Percentiles rank a stretch among this genome's conserved stretches.
Conservation (phyloP, 2,888 invertebrate genomes). For the Endomychus coccineus region DNA sequence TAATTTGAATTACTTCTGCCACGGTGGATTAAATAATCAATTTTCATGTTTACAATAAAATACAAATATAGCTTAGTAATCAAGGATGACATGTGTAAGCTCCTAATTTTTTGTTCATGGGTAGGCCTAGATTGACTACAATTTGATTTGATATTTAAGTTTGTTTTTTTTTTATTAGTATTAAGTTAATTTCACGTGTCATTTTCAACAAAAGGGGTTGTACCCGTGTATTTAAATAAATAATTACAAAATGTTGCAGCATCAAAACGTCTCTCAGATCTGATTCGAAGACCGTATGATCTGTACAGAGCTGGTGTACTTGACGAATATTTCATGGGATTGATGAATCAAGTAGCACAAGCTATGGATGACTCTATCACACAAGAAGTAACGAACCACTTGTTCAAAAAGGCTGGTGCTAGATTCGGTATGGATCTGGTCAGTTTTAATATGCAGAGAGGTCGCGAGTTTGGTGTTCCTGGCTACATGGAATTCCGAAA, state of each 20-base stretch:
- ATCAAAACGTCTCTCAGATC: slow-evolving; percentile 78
- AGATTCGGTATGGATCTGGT: slow-evolving; percentile 84
- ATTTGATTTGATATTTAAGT: no score
- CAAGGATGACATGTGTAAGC: no score
- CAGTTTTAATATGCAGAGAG: slow-evolving; percentile 89
- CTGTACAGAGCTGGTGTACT: slow-evolving; percentile 83
- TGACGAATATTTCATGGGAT: slow-evolving; percentile 87
- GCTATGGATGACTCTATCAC: slow-evolving; percentile 94
- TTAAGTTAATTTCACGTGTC: no score
- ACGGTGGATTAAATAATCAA: no score
- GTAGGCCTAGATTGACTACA: no score
- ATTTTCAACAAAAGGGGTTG: no score
- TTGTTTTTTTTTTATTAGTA: no score
- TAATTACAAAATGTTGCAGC: slow-evolving; percentile 55
- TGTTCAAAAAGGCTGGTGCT: slow-evolving; percentile 72
- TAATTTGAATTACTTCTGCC: no score
- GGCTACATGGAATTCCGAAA: slow-evolving; percentile 91
- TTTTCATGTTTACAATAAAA: no score
- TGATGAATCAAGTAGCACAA: slow-evolving; percentile 90
- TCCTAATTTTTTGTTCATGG: no score
- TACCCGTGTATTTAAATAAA: no score
- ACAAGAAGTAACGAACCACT: slow-evolving; percentile 81
- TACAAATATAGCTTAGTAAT: no score
- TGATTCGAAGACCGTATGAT: slow-evolving; percentile 84
- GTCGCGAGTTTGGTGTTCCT: slow-evolving; percentile 84